A percentile compares a stretch with the other conserved stretches of the same genome.
phyloP scores from a whole-genome alignment of 2,113 vertebrate genomes.

The Eidolon helvum region DNA sequence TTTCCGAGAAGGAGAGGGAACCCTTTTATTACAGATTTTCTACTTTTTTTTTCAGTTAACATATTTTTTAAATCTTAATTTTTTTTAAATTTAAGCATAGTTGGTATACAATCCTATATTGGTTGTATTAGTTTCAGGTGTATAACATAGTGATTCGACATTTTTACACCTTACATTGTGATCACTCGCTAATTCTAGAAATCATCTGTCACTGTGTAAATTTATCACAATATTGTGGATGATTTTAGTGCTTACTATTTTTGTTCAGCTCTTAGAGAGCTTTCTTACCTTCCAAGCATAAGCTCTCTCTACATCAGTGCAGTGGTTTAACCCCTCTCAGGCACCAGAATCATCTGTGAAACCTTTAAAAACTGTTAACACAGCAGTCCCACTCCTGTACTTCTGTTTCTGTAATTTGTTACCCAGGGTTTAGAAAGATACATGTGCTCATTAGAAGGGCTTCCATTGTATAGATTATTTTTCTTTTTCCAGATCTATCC shows the following conservation, averaged over 20 bases:
- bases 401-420: not conserved
- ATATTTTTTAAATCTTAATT: too few relatives aligned
- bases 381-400: not conserved
- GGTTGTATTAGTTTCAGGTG: too few relatives aligned
- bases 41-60: not conserved
- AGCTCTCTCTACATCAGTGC: rapidly evolving
- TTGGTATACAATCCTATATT: too few relatives aligned
- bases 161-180: too few relatives aligned
- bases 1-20: not conserved
- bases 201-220: too few relatives aligned
- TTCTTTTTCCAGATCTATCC: not conserved
- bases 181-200: too few relatives aligned
- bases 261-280: not conserved
- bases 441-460: not conserved
- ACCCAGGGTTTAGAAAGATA: not conserved
- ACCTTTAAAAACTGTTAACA: not conserved
- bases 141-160: too few relatives aligned
- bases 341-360: not conserved
- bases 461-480: not conserved
- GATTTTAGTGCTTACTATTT: not conserved
- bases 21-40: not conserved
- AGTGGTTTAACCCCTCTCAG: not conserved
- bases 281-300: not conserved
- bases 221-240: too few relatives aligned
- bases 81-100: too few relatives aligned